Base-by-base conservation (phyloP, 2,888 invertebrate genomes). In the Lordiphosa andalusiaca region DNA sequence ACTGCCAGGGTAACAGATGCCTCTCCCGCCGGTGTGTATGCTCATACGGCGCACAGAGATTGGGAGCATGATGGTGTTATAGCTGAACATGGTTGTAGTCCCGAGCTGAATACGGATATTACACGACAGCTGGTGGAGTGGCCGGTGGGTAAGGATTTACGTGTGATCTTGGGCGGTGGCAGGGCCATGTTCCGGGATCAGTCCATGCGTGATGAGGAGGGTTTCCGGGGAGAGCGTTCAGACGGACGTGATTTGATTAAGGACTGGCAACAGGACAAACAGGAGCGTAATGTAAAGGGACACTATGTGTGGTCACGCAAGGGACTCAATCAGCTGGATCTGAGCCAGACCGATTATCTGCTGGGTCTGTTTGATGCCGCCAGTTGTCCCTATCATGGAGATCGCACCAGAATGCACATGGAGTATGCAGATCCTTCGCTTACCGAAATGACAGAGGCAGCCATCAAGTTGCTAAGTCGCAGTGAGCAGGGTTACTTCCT, bases 1-100 rank as follows among this genome's bases (percentile, higher is more conserved):
- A 95, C 94, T 0, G 93, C 94, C 0, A 89, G 94, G 36, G 92
- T 95, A 1, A 95, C 95, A 0, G 94, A 95, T 82, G 95, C 95
- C 0, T 93, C 94, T 0, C 95, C 95, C 0, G 93, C 93, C 0
- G 94, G 93, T 0, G 90, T 92, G 0, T 95, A 94, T 82, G 92
- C 95, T 0, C 94, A 94, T 80, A 91, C 92, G 0, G 92, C 94
- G 0, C 91, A 93, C 53, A 90, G 95, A 2, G 88, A 91, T 3
- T 95, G 95, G 94, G 95, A 95, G 85, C 87, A 88, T 21, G 94
- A 95, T 76, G 85, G 88, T 0, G 91, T 92, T 41, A 81, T 93
- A 0, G 67, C 78, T 2, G 88, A 90, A 0, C 84, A 84, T 25
- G 65, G 62, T 7, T 87, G 89, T 59, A 90, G 91, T 51, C 88